Conservation (phyloP, 2,888 invertebrate species). For the Oxycera nigricornis region DNA sequence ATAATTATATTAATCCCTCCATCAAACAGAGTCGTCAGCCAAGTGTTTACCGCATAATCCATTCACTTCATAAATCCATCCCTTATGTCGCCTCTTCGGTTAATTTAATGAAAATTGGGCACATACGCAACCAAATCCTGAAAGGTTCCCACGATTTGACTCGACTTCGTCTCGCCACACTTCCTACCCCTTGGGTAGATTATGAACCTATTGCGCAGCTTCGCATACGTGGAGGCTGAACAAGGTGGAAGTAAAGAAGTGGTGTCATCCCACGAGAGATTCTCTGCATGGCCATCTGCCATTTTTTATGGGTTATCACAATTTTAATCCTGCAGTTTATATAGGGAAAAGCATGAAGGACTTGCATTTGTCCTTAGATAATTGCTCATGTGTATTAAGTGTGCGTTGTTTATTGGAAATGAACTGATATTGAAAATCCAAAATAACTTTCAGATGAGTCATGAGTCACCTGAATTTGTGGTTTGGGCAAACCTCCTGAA, state of each 20-base stretch:
- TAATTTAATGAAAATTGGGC: constrained; percentile 27
- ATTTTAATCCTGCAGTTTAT: constrained; percentile 1
- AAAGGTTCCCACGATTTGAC: constrained; percentile 26
- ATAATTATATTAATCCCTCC: constrained; percentile 26
- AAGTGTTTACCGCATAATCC: constrained; percentile 22
- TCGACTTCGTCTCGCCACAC: neutral
- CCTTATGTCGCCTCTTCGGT: constrained; percentile 20
- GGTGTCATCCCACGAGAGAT: neutral
- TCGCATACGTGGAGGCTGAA: constrained; percentile 13
- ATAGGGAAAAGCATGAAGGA: neutral
- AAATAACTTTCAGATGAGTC: neutral
- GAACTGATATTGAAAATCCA: neutral
- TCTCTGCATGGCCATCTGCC: constrained; percentile 27
- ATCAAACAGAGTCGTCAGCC: neutral
- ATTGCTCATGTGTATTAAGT: neutral
- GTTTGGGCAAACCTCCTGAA: neutral
- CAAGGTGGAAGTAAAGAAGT: constrained; percentile 26
- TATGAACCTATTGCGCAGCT: neutral
- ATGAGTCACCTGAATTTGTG: neutral
- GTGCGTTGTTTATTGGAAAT: neutral
- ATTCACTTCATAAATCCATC: constrained; percentile 26
- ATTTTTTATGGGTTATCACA: constrained; percentile 20
- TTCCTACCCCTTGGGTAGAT: neutral
- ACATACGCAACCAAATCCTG: neutral
- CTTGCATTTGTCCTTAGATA: neutral